Evolutionary conservation across 2,113 vertebrate genomes (phyloP).

Genomic region (Azemiops feae): DNA sequence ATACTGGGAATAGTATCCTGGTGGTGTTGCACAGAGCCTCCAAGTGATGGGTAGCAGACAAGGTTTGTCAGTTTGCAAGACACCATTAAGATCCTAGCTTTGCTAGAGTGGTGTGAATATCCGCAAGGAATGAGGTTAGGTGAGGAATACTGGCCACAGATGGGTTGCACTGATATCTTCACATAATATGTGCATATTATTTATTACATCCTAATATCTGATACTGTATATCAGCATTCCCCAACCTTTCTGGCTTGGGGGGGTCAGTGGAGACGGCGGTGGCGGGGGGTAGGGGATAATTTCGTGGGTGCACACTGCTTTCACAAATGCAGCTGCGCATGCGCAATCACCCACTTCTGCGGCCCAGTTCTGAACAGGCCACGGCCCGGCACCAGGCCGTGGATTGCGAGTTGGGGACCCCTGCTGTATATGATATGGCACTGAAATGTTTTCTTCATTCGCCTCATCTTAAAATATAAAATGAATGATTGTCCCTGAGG

Average conservation of each 20-base stretch:
- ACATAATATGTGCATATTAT: neutral
- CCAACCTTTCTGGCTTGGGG: neutral
- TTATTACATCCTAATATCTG: neutral
- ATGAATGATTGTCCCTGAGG: neutral
- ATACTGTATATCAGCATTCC: neutral
- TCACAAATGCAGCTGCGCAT: neutral
- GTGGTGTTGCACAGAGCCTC: neutral
- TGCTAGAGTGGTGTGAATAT: neutral
- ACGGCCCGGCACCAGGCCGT: neutral
- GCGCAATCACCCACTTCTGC: neutral
- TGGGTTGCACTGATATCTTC: neutral
- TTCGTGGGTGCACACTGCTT: fast-evolving
- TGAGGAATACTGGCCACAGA: neutral
- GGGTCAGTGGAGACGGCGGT: neutral
- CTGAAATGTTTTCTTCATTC: neutral
- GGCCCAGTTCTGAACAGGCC: neutral
- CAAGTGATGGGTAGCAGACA: neutral
- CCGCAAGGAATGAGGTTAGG: neutral
- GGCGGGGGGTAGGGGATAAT: fast-evolving
- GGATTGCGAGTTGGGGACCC: neutral
- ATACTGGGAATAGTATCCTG: neutral
- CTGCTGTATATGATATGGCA: neutral
- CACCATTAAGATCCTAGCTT: neutral
- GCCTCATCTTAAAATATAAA: neutral
- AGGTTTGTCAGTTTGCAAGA: neutral